These are phyloP conservation scores for Neuroterus valhalla DNA, from an alignment of 1,140 invertebrate species.

Conservation along the genomic window DNA sequence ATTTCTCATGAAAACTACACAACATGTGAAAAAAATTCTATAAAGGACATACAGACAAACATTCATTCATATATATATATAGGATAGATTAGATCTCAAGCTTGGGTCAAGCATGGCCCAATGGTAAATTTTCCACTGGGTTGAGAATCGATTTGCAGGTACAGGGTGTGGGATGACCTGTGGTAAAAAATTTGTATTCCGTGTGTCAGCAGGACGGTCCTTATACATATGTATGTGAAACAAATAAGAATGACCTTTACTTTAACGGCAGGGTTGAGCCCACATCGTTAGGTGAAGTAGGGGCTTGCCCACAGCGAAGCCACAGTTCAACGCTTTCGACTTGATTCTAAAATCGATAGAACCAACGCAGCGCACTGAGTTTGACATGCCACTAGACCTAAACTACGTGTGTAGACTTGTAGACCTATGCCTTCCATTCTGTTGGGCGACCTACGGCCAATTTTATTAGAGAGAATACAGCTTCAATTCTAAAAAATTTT, in stretches of 20 bases:
- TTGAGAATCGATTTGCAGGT: too few species aligned
- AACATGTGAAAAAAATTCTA: too few species aligned
- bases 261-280: conserved; percentile 27
- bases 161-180: not conserved
- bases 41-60: too few species aligned
- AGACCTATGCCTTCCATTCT: not conserved
- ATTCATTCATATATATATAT: too few species aligned
- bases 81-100: too few species aligned
- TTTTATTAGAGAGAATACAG: not conserved
- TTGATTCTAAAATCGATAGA: conserved; percentile 29
- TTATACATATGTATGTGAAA: conserved; percentile 8
- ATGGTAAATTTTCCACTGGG: too few species aligned
- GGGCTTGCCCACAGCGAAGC: conserved; percentile 17
- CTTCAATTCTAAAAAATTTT: too few species aligned
- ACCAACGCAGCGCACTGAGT: conserved; percentile 26
- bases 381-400: not conserved
- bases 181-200: conserved; percentile 21
- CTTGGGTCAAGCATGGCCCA: too few species aligned
- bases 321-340: conserved; percentile 26
- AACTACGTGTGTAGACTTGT: not conserved
- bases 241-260: conserved; percentile 31
- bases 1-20: too few species aligned
- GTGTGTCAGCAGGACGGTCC: not conserved
- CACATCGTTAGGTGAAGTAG: conserved; percentile 28
- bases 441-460: not conserved